Base-by-base conservation (phyloP, 2,888 invertebrate species). In the Hartigia nigra region DNA sequence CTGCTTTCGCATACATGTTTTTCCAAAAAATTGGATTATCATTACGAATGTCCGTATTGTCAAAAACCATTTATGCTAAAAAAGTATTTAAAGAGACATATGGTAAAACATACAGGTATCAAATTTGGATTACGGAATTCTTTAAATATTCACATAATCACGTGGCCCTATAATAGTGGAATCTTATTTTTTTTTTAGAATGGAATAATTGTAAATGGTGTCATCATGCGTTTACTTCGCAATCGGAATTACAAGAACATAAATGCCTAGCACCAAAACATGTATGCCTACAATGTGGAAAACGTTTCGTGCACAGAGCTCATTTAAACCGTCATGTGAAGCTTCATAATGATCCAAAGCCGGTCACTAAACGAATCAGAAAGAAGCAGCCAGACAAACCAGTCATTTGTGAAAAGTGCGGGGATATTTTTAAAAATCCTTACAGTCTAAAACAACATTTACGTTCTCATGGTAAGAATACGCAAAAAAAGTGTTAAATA, bases 361-460 rank as follows among this genome's bases (percentile, higher is more conserved):
- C 76, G 86, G 72, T 75, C 12, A 78, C 74, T 11, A 83, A 82
- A 70, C 79, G 74, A 55, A 79, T 76, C 12, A 83, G 79, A 69
- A 84, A 83, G 72, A 78, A 78, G 32, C 74, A 76, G 12, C 74
- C 77, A 32, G 78, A 80, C n/a, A 82, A 86, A 79, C 79, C 83
- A 5, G 81, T 88, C 35, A 90, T 93, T 5, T 93, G 93, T 82
- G 91, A 92, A 78, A 87, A 91, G 32, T 93, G 93, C 86, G 93
- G 93, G 1, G 91, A 92, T 79, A 85, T 88, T 12, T 93, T 92
- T 83, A 89, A 90, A 34, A 92, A 90, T 75, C 86, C 85, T 4
- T 90, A 92, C 81, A 92, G 92, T 79, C 87, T 93, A 32, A 92
- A 91, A 79, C 91, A 92, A 81, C 94, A 94, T 85, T 89, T 92